phyloP scores from a whole-genome alignment of 1,140 invertebrate genomes.

The Epicauta chinensis region DNA sequence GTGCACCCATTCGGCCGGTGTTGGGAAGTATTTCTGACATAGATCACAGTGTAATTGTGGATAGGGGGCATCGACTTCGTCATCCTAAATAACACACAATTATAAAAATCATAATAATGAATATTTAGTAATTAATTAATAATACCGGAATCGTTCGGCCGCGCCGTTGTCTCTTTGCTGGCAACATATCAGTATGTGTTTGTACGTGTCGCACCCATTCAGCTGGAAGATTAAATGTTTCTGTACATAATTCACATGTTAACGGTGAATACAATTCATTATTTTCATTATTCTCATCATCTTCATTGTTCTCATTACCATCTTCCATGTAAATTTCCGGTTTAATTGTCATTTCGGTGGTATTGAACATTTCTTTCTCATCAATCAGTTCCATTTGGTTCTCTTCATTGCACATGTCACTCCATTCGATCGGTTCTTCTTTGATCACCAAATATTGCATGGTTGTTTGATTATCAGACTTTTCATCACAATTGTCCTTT shows the following conservation, averaged over 20 bases:
- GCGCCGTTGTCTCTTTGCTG: slow-evolving; percentile 47
- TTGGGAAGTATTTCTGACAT: slow-evolving; percentile 73
- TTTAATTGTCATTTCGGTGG: slow-evolving; percentile 50
- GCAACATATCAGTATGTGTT: slow-evolving; percentile 56
- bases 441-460: slow-evolving; percentile 47
- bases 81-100: slow-evolving; percentile 39
- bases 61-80: slow-evolving; percentile 60
- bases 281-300: slow-evolving; percentile 20
- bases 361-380: slow-evolving; percentile 48
- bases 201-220: slow-evolving; percentile 76
- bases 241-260: slow-evolving; percentile 74
- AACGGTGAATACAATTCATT: slow-evolving; percentile 62
- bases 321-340: slow-evolving; percentile 46
- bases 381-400: slow-evolving; percentile 64
- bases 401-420: slow-evolving; percentile 37
- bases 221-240: slow-evolving; percentile 73
- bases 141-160: slow-evolving; percentile 20
- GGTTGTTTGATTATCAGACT: slow-evolving; percentile 25
- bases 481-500: slow-evolving; percentile 24
- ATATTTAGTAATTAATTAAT: no score
- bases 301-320: slow-evolving; percentile 39
- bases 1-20: slow-evolving; percentile 76
- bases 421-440: slow-evolving; percentile 50
- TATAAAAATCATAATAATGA: background rate
- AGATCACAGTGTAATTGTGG: slow-evolving; percentile 69